A percentile compares a stretch with the other conserved stretches of the same genome.
phyloP scores from a whole-genome alignment of 2,797 vertebrate genomes.

The Sebastes alutus region DNA sequence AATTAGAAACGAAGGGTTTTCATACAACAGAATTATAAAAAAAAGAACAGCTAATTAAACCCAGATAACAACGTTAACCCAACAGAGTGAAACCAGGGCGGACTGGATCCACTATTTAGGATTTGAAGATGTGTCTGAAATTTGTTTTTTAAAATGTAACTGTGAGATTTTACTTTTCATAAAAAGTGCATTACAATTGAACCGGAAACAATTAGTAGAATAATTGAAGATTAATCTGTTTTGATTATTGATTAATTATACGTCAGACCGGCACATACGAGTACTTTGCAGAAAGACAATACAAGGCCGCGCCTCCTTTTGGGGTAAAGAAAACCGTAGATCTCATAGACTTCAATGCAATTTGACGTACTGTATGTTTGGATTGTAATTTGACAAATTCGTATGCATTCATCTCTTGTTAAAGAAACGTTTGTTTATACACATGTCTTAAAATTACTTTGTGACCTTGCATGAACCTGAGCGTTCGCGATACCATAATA shows the following conservation, averaged over 20 bases:
- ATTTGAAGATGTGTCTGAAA: neutral
- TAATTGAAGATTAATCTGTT: neutral
- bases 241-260: neutral
- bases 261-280: no score
- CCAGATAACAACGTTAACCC: neutral
- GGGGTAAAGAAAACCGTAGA: no score
- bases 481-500: no score
- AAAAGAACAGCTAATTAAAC: constrained; percentile 26
- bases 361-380: no score
- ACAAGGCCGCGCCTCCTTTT: no score
- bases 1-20: constrained; percentile 20
- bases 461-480: no score
- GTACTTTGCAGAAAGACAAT: no score
- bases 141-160: neutral
- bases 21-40: neutral
- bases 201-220: neutral
- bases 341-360: no score
- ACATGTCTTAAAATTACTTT: no score
- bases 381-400: no score
- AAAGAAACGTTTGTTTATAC: no score
- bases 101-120: neutral
- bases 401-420: no score
- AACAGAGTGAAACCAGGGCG: neutral
- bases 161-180: neutral
- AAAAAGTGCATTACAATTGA: neutral